Conservation (phyloP, 2,888 invertebrate species). For the Theristus sp. region DNA sequence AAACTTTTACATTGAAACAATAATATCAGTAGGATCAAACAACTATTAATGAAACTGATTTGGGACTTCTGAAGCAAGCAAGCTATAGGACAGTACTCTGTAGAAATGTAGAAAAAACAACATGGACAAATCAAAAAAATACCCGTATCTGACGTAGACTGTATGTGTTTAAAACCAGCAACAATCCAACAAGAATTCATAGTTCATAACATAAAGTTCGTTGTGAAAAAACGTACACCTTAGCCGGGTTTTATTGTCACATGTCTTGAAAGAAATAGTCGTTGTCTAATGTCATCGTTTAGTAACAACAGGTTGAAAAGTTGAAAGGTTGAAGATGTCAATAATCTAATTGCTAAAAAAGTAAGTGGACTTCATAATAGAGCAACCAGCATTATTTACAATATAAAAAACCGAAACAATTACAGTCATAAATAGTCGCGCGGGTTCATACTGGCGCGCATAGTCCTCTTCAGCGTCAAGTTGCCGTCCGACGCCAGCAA, state of each 20-base stretch:
- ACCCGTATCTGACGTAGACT: too few species aligned
- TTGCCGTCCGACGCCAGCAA: constrained; percentile 1
- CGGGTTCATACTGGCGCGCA: constrained; percentile 6
- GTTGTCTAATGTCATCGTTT: too few species aligned
- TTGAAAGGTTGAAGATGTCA: too few species aligned
- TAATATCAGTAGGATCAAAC: not conserved
- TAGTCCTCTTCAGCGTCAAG: constrained; percentile 6
- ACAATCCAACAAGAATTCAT: not conserved
- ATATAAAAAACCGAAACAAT: not conserved
- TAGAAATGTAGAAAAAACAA: not conserved
- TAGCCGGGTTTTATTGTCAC: too few species aligned
- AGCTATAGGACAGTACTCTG: not conserved
- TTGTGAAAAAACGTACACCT: too few species aligned
- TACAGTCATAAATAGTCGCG: constrained; percentile 6
- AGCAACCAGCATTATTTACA: too few species aligned
- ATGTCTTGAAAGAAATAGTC: too few species aligned
- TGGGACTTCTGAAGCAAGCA: not conserved
- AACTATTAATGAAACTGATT: not conserved
- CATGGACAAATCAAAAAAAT: not conserved
- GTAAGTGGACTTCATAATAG: too few species aligned
- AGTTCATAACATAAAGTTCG: too few species aligned
- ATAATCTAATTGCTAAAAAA: too few species aligned
- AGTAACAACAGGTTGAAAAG: too few species aligned
- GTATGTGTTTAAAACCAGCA: not conserved
- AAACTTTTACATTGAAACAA: not conserved